Evolutionary conservation across 1,140 invertebrate species (phyloP).

Genomic region (Palaemon carinicauda): DNA sequence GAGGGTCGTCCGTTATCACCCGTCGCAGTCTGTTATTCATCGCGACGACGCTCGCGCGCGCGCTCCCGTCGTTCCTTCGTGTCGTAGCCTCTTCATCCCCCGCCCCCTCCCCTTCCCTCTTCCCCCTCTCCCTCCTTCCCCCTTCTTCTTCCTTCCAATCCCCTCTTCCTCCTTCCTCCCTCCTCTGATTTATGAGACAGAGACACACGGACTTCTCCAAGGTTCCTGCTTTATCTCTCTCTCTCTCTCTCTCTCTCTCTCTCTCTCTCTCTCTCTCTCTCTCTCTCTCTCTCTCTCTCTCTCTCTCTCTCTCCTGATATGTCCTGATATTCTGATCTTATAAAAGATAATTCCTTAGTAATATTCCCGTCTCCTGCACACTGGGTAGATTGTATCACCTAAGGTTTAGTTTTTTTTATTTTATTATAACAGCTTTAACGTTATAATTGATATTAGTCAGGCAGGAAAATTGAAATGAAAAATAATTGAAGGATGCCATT

Average conservation of each 20-base stretch:
- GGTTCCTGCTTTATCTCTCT: background rate
- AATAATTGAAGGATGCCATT: too few relatives aligned
- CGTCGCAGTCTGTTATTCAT: slow-evolving; percentile 33
- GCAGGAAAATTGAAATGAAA: too few relatives aligned
- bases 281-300: background rate
- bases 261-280: background rate
- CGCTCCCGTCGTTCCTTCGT: background rate
- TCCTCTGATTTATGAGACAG: too few relatives aligned
- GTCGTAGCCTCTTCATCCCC: background rate
- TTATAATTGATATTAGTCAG: too few relatives aligned
- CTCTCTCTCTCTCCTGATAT: background rate
- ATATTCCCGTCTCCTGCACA: background rate
- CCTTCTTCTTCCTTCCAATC: background rate
- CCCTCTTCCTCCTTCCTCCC: background rate
- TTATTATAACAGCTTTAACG: too few relatives aligned
- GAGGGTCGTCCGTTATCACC: slow-evolving; percentile 27
- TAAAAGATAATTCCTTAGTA: too few relatives aligned
- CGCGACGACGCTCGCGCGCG: background rate
- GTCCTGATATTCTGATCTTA: background rate
- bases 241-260: too few relatives aligned
- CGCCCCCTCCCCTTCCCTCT: background rate
- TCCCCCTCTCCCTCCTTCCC: background rate
- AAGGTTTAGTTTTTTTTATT: background rate
- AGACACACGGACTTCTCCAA: background rate
- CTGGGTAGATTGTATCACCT: background rate